A percentile compares a stretch with the other conserved stretches of the same genome.
Conservation (phyloP, 2,113 vertebrate genomes). For the Piprites chloris region DNA sequence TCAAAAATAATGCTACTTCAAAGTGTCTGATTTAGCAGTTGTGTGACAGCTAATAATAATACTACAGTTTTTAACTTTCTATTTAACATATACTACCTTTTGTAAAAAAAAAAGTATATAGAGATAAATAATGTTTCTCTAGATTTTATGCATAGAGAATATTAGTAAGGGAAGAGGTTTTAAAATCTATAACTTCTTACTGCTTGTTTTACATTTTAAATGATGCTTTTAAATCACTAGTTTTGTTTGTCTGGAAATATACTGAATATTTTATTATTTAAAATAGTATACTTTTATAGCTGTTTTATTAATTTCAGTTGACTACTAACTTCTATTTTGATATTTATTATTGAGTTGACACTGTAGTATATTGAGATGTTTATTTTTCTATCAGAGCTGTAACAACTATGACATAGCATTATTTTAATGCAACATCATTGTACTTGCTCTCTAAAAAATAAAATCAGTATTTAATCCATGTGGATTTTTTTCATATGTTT, state of each 20-base stretch:
- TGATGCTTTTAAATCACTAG: conserved; percentile 57
- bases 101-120: conserved; percentile 7
- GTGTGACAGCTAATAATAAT: conserved; percentile 31
- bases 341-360: conserved; percentile 75
- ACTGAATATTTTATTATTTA: conserved; percentile 62
- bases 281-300: conserved; percentile 61
- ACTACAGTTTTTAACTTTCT: conserved; percentile 17
- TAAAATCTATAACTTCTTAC: conserved; percentile 34
- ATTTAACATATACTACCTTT: conserved; percentile 40
- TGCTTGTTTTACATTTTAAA: conserved; percentile 36
- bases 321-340: conserved; percentile 72
- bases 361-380: conserved; percentile 70
- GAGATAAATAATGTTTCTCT: conserved; percentile 14
- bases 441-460: conserved; percentile 67
- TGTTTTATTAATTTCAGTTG: conserved; percentile 61
- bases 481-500: conserved; percentile 20
- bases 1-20: conserved; percentile 4
- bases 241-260: conserved; percentile 47
- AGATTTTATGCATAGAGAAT: conserved; percentile 43
- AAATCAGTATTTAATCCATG: conserved; percentile 48
- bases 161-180: conserved; percentile 39
- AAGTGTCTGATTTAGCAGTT: conserved; percentile 28
- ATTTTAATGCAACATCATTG: conserved; percentile 64
- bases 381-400: conserved; percentile 76
- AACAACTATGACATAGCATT: conserved; percentile 66